These are phyloP conservation scores for Tinea pellionella DNA, from an alignment of 2,888 invertebrate species.

Conservation along the genomic window DNA sequence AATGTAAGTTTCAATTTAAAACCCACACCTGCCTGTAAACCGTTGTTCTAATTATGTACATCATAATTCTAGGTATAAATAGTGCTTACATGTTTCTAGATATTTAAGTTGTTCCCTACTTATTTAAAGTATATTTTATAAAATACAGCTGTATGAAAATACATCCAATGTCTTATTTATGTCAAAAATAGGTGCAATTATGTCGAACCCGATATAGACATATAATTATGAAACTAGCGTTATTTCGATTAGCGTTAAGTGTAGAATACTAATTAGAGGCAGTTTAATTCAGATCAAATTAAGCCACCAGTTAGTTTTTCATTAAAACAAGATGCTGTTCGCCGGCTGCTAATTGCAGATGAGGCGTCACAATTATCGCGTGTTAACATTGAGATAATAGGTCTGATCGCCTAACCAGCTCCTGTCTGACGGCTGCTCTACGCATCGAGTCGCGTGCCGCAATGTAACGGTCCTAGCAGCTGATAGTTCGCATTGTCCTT, in stretches of 20 bases:
- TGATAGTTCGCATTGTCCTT: constrained; percentile 46
- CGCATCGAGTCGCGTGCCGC: constrained; percentile 39
- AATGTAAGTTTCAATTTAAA: not conserved
- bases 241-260: constrained; percentile 3
- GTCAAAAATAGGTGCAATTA: not conserved
- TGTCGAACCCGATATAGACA: constrained; percentile 7
- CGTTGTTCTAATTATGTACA: constrained; percentile 49
- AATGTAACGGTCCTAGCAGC: constrained; percentile 53
- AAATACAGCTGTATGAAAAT: not conserved
- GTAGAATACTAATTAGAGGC: constrained; percentile 9
- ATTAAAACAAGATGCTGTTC: constrained; percentile 11
- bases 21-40: constrained; percentile 56
- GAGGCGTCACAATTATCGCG: constrained; percentile 50
- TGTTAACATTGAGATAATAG: constrained; percentile 41
- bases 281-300: constrained; percentile 9
- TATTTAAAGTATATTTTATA: not conserved
- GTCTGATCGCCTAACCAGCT: constrained; percentile 19
- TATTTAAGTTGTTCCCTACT: not conserved
- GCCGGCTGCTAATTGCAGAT: constrained; percentile 35
- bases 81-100: not conserved
- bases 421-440: constrained; percentile 6
- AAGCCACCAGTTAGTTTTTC: constrained; percentile 5
- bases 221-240: not conserved
- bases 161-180: not conserved
- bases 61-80: constrained; percentile 1